These are phyloP conservation scores for Hypotaenidia philippensis DNA, from an alignment of 2,797 vertebrate genomes.

Conservation along the genomic window DNA sequence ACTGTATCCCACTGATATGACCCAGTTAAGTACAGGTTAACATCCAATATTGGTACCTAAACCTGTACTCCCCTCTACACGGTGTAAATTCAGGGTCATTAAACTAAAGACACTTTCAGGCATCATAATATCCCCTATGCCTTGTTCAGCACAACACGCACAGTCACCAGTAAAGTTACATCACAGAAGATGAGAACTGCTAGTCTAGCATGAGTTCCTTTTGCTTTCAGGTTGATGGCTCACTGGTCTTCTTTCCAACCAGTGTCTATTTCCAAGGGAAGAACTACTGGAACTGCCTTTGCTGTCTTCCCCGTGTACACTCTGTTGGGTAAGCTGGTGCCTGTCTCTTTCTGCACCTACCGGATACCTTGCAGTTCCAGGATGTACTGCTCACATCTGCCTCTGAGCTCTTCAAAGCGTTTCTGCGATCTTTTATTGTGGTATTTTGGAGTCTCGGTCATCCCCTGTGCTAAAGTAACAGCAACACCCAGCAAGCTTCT, in stretches of 20 bases:
- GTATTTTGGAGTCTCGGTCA: not conserved
- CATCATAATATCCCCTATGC: not conserved
- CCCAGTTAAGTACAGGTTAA: not conserved
- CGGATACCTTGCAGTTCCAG: not conserved
- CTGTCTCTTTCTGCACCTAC: not conserved
- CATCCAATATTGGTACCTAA: not conserved
- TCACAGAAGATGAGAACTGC: not conserved
- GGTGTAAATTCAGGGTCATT: not conserved
- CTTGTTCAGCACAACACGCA: not conserved
- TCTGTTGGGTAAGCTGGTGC: not conserved
- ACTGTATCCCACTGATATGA: not conserved
- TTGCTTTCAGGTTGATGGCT: not conserved
- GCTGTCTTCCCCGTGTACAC: not conserved
- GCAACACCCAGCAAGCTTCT: not conserved
- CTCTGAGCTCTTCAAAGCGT: not conserved
- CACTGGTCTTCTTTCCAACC: not conserved
- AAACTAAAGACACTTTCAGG: not conserved
- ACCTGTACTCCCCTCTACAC: not conserved
- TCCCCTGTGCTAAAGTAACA: not conserved
- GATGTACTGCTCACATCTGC: not conserved
- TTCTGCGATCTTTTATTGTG: not conserved
- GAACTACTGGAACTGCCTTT: not conserved
- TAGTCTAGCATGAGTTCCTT: not conserved
- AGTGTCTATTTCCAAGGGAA: not conserved
- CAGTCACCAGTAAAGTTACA: not conserved